These are phyloP conservation scores for Tenualosa ilisha DNA, from an alignment of 2,797 vertebrate genomes.

Conservation along the genomic window DNA sequence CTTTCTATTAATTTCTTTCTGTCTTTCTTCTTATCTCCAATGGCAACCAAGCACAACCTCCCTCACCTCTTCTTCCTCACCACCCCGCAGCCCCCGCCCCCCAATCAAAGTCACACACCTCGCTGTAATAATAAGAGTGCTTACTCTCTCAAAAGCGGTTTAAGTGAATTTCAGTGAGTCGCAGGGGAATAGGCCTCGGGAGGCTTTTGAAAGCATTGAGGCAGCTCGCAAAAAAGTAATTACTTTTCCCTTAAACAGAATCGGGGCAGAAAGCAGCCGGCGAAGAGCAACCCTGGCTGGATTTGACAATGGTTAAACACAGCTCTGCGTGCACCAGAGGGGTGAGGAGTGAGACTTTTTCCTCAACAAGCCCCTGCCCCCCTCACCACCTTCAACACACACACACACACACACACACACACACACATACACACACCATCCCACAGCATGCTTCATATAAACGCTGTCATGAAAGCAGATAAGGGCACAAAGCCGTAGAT, in stretches of 20 bases:
- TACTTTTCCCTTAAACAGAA: conserved; percentile 46
- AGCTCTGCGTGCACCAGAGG: conserved; percentile 13
- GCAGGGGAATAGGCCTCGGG: conserved; percentile 39
- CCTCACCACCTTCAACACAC: neutral
- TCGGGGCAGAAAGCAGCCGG: conserved; percentile 27
- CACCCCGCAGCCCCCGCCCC: neutral
- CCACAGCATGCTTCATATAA: neutral
- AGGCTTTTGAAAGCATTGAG: conserved; percentile 43
- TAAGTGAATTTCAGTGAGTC: conserved; percentile 43
- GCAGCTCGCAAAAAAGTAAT: conserved; percentile 46
- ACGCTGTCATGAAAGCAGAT: neutral
- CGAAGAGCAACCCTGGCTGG: conserved; percentile 22
- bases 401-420: neutral
- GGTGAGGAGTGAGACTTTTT: neutral
- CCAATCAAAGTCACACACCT: conserved; percentile 24
- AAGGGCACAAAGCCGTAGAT: neutral
- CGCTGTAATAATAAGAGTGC: conserved; percentile 21
- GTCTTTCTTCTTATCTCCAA: conserved; percentile 8
- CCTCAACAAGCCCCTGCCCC: neutral
- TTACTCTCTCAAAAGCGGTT: conserved; percentile 38
- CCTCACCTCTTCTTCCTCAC: neutral
- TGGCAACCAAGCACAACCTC: conserved; percentile 12
- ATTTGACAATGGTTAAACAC: conserved; percentile 27
- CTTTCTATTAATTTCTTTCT: conserved; percentile 39
- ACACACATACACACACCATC: neutral